Conservation (phyloP, 1,140 invertebrate genomes). For the Whitmania pigra region DNA sequence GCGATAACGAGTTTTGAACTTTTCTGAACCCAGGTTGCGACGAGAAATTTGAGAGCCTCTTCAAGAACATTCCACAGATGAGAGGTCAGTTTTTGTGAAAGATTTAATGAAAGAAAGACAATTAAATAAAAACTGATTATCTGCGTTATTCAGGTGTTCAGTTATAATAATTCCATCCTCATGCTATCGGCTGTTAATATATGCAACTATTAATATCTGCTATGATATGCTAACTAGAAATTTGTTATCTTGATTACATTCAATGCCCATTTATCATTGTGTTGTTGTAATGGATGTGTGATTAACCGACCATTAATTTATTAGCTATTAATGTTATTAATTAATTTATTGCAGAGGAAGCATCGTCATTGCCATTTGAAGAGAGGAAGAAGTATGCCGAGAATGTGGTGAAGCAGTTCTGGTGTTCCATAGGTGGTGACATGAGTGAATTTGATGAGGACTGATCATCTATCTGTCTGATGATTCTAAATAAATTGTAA, state of each 20-base stretch:
- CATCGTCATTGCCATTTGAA: not conserved
- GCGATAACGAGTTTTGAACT: not conserved
- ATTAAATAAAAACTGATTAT: not conserved
- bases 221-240: not conserved
- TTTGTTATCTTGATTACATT: not conserved
- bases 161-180: not conserved
- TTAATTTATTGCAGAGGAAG: not conserved
- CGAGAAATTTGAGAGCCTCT: not conserved
- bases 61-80: slow-evolving; percentile 5
- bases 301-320: not conserved
- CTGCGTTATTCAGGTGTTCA: not conserved
- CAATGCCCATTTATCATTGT: not conserved
- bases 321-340: not conserved
- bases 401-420: not conserved
- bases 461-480: too few species aligned
- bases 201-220: not conserved
- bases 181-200: not conserved
- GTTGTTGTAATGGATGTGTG: too few species aligned
- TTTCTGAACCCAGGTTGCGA: not conserved
- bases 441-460: slow-evolving; percentile 13
- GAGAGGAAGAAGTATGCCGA: slow-evolving; percentile 8
- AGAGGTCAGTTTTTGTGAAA: not conserved
- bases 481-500: too few species aligned
- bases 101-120: not conserved
- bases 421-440: not conserved